These are phyloP conservation scores for Idaea biselata DNA, from an alignment of 2,888 invertebrate species.

Conservation along the genomic window DNA sequence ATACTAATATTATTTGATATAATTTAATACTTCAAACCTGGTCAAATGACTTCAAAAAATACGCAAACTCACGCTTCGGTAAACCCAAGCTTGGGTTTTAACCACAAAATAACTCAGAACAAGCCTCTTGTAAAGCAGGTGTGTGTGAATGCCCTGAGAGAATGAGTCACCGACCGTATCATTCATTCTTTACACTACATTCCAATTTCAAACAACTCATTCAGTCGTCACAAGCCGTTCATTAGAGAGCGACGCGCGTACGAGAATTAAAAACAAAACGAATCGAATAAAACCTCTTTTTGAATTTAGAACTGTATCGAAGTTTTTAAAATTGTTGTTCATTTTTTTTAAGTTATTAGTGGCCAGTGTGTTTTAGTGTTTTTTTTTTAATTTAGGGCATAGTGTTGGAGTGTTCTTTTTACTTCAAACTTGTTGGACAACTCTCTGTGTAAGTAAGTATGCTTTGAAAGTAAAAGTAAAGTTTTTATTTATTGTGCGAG, in stretches of 20 bases:
- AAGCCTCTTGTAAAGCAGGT: background rate
- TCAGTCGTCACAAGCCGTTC: conserved; percentile 21
- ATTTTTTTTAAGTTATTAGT: background rate
- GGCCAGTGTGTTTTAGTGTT: background rate
- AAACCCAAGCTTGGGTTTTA: conserved; percentile 13
- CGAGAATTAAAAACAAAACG: conserved; percentile 15
- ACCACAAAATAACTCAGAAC: conserved; percentile 3
- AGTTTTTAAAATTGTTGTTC: background rate
- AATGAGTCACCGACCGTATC: conserved; percentile 17
- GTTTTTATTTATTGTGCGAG: conserved; percentile 10
- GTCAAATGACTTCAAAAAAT: conserved; percentile 9
- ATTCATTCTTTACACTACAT: conserved; percentile 10
- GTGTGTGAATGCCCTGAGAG: conserved; percentile 13
- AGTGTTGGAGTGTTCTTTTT: conserved; percentile 12
- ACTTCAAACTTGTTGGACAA: conserved; percentile 39
- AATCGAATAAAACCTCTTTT: background rate
- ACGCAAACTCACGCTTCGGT: conserved; percentile 9
- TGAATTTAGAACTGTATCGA: background rate
- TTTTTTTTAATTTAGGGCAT: conserved; percentile 11
- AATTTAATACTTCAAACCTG: background rate
- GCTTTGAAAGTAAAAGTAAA: conserved; percentile 52
- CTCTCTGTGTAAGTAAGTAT: conserved; percentile 47
- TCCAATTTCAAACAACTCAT: conserved; percentile 9
- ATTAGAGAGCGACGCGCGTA: conserved; percentile 17
- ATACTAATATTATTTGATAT: too few relatives aligned